Base-by-base conservation (phyloP, 2,113 vertebrate species). In the Turnix velox region DNA sequence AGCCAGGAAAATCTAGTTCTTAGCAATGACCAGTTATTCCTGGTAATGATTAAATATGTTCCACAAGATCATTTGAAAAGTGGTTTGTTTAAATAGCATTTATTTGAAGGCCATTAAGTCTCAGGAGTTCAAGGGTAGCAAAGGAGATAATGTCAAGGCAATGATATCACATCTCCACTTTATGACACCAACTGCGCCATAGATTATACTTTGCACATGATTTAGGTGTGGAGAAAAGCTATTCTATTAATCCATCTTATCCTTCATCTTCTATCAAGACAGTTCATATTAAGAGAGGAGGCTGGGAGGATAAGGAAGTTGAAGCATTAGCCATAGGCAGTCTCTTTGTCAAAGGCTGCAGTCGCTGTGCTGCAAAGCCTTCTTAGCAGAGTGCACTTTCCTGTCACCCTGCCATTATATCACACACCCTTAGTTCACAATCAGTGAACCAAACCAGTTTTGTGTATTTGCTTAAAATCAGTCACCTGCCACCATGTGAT, bases 21-120 rank as follows among this genome's bases (percentile, higher is more conserved):
- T 94, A 90, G 77, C 87, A 49, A 51, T 58, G 76, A 74, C 72
- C 71, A 71, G 67, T 93, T 92, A 62, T 95, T 95, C 82, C 81
- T 93, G 93, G 90, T 96, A 95, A 94, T 96, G 96, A 96, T 97
- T 97, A 97, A 96, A 97, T 95, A 96, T 93, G 78, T 82, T 93
- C 90, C 87, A 92, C 92, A 89, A 69, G 75, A 95, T 94, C 65
- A 57, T 94, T 95, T 96, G 94, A 94, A 95, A 97, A 94, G 72
- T 66, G 33, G 72, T 90, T 96, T 97, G 96, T 97, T 97, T 96
- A 96, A 97, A 95, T 96, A 96, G 30, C 51, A 88, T 90, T 94
- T 97, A 96, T 93, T 96, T 97, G 96, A 96, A 96, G 93, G 96
- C 96, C 95, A 87, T 97, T 96, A 92, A 92, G 88, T 86, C 93